Conservation (phyloP, 2,888 invertebrate species). For the Auanema sp. region DNA sequence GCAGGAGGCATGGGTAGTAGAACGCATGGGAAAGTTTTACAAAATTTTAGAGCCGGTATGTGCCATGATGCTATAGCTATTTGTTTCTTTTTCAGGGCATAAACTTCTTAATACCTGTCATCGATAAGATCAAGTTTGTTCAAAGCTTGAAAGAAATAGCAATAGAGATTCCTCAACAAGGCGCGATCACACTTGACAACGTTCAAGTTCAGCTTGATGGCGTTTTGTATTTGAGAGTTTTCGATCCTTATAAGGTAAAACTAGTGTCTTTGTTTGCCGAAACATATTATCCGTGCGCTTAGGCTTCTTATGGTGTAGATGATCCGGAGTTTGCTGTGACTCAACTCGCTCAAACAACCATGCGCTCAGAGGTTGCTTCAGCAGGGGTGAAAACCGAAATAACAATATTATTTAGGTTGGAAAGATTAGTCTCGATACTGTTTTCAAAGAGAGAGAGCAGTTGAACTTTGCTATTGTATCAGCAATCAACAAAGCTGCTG, state of each 20-base stretch:
- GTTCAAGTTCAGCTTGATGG: constrained; percentile 95
- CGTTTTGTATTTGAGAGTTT: constrained; percentile 88
- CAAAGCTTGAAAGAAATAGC: constrained; percentile 98
- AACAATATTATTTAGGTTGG: constrained; percentile 71
- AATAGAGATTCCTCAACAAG: constrained; percentile 91
- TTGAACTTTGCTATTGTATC: constrained; percentile 92
- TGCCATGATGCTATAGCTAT: background rate
- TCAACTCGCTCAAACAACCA: constrained; percentile 97
- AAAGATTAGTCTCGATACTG: constrained; percentile 92
- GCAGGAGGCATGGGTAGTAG: constrained; percentile 97
- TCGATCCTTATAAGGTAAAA: constrained; percentile 82
- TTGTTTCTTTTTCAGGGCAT: constrained; percentile 76
- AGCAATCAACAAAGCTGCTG: constrained; percentile 94
- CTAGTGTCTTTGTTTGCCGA: background rate
- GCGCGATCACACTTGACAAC: constrained; percentile 95
- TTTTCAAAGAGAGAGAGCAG: constrained; percentile 89
- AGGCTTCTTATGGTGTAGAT: constrained; percentile 93
- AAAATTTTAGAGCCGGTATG: constrained; percentile 82
- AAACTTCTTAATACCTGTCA: constrained; percentile 85
- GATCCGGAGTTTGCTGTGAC: constrained; percentile 99
- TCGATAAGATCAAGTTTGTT: constrained; percentile 92
- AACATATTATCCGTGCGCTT: background rate
- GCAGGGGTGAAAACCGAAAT: too few species aligned
- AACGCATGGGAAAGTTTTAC: constrained; percentile 95
- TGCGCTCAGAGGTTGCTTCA: constrained; percentile 81